Evolutionary conservation across 2,888 invertebrate species (phyloP), one percentile per base, ranked within the genome.

Genomic region (Tipula unca): DNA sequence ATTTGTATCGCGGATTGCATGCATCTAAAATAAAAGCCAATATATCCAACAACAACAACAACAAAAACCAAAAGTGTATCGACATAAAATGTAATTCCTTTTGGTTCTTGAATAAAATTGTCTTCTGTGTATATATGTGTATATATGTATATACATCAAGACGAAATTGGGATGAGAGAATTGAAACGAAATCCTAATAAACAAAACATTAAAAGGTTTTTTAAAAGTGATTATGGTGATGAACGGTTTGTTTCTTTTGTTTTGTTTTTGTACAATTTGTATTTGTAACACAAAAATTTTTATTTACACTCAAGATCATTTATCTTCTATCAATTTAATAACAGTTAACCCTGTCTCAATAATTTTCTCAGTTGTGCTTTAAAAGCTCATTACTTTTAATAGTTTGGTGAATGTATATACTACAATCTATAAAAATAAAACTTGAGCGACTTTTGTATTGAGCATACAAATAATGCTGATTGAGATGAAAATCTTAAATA

Each of bases 1-100:
- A 69, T 69, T 69, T 69, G 69, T 69, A 69, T 25, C 69, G 69
- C 69, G 69, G 69, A 69, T 69, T 69, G 69, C 69, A 69, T 69
- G 69, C 69, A 69, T 69, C 69, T 69, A 69, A 69, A 69, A 69
- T 69, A 69, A 69, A 48, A 69, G 1, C 69, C 69, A 69, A 69
- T 3, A 20, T 25, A 69, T 1, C 48, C 69, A 69, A 69, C 36
- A 42, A 4, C 42, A 42, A 42, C 1, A 42, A 42, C 3, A 25
- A 69, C 2, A 69, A 69, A 69, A 69, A 69, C 3, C 69, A 69
- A 69, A 69, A 69, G 69, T 69, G 69, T 69, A 69, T 69, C 69
- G 69, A 69, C 69, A 69, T 69, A 69, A 69, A 69, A 69, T 69
- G 69, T 69, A 69, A 69, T 69, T 69, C 69, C n/a, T 2, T 69